Evolutionary conservation across 2,888 invertebrate genomes (phyloP).

Genomic region (Magallana nippona): DNA sequence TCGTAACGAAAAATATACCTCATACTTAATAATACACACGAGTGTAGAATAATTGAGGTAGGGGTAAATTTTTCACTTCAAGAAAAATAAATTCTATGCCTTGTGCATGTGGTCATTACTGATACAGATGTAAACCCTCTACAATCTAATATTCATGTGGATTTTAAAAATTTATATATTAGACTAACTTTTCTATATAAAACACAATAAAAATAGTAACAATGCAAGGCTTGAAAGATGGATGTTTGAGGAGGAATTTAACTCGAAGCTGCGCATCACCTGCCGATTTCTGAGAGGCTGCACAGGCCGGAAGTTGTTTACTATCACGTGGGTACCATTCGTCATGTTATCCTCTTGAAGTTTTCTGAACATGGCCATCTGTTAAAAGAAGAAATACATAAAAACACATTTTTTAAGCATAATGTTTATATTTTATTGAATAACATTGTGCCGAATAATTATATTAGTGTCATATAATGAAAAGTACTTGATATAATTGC

Average conservation of each 20-base stretch:
- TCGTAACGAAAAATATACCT: too few relatives aligned
- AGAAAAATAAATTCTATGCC: too few relatives aligned
- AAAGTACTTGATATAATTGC: too few relatives aligned
- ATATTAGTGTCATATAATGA: too few relatives aligned
- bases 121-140: too few relatives aligned
- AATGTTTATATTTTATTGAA: not conserved
- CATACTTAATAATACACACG: too few relatives aligned
- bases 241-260: not conserved
- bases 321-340: slow-evolving; percentile 3
- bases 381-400: not conserved
- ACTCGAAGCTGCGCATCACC: slow-evolving; percentile 34
- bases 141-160: too few relatives aligned
- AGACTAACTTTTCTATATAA: not conserved
- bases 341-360: not conserved
- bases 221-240: not conserved
- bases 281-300: not conserved
- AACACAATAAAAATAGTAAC: not conserved
- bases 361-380: slow-evolving; percentile 34
- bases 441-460: too few relatives aligned
- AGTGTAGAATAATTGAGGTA: too few relatives aligned
- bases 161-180: too few relatives aligned
- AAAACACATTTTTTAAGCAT: not conserved
- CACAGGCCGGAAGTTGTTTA: slow-evolving; percentile 41
- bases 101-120: too few relatives aligned
- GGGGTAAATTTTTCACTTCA: too few relatives aligned